Evolutionary conservation across 2,888 invertebrate genomes (phyloP).

Genomic region (Hartigia nigra): DNA sequence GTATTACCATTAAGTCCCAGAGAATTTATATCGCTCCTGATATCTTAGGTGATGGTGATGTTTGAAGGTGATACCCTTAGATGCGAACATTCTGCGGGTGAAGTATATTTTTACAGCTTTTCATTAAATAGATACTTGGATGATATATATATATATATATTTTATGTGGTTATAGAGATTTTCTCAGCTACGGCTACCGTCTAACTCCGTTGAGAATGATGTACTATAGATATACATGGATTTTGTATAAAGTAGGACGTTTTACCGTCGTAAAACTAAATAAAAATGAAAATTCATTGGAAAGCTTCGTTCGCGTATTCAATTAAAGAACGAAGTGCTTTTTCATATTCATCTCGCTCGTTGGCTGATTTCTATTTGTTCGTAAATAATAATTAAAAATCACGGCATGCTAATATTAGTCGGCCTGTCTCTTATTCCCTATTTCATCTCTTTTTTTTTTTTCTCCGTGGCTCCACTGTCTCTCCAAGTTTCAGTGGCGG

Average conservation of each 20-base stretch:
- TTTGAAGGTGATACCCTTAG: not conserved
- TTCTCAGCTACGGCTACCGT: not conserved
- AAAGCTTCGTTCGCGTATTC: conserved; percentile 43
- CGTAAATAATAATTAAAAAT: conserved; percentile 61
- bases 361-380: conserved; percentile 46
- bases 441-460: conserved; percentile 45
- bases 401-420: conserved; percentile 46
- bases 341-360: conserved; percentile 56
- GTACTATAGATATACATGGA: not conserved
- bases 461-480: conserved; percentile 11
- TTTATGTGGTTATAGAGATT: not conserved
- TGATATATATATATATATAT: not conserved
- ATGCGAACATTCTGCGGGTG: not conserved
- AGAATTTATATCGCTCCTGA: not conserved
- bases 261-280: conserved; percentile 33
- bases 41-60: not conserved
- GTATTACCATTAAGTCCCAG: not conserved
- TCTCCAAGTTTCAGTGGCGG: conserved; percentile 19
- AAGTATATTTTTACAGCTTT: not conserved
- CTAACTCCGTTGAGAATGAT: not conserved
- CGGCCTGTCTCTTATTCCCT: conserved; percentile 18
- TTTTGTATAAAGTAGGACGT: not conserved
- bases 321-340: conserved; percentile 61
- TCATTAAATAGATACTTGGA: not conserved
- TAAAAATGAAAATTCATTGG: conserved; percentile 60